phyloP scores from a whole-genome alignment of 2,888 invertebrate species.

The Nemoura dubitans region DNA sequence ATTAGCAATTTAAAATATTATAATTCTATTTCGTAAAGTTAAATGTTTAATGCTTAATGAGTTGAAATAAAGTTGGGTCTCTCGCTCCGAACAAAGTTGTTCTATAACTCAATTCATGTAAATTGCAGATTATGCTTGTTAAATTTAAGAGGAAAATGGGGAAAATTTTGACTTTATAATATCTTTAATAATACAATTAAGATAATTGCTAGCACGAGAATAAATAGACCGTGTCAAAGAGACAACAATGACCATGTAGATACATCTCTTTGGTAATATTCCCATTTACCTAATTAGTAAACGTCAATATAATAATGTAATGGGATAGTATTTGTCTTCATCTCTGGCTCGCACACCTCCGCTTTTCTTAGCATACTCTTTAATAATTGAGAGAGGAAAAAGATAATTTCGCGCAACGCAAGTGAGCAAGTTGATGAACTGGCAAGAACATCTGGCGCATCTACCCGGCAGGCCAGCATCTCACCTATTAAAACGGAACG shows the following conservation, averaged over 20 bases:
- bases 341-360: neutral
- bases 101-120: conserved; percentile 32
- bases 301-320: neutral
- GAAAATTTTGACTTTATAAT: neutral
- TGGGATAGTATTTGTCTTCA: neutral
- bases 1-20: conserved; percentile 33
- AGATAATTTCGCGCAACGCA: neutral
- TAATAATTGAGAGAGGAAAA: neutral
- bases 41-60: conserved; percentile 43
- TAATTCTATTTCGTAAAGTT: conserved; percentile 39
- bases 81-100: conserved; percentile 21
- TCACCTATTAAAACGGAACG: conserved; percentile 44
- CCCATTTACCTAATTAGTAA: neutral
- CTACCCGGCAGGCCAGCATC: neutral
- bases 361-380: neutral
- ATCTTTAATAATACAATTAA: conserved; percentile 28
- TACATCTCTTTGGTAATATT: neutral
- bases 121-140: conserved; percentile 36
- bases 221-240: conserved; percentile 9
- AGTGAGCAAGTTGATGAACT: conserved; percentile 24
- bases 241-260: neutral
- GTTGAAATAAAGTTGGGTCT: conserved; percentile 22
- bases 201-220: conserved; percentile 14
- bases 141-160: conserved; percentile 18
- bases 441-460: conserved; percentile 18